These are phyloP conservation scores for Antitype chi DNA, from an alignment of 2,888 invertebrate genomes.

Conservation along the genomic window DNA sequence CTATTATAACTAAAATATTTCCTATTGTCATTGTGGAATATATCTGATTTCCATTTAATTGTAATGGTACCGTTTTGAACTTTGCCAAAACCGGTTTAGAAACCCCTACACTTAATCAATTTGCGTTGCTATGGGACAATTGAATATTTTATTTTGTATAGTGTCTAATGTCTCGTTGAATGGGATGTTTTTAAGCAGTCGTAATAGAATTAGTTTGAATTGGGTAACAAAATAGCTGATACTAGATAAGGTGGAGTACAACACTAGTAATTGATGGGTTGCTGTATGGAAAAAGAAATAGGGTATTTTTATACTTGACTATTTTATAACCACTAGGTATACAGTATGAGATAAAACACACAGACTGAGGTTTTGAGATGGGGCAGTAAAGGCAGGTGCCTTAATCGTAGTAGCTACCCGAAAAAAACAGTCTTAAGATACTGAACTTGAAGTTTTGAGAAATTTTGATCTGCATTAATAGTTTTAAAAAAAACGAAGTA, in stretches of 20 bases:
- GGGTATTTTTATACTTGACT: not conserved
- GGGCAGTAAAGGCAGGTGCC: no score
- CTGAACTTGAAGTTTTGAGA: no score
- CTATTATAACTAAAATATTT: constrained; percentile 46
- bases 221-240: constrained; percentile 28
- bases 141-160: constrained; percentile 54
- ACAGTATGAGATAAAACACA: not conserved
- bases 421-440: no score
- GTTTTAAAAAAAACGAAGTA: no score
- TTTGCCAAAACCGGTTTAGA: constrained; percentile 49
- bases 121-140: constrained; percentile 50
- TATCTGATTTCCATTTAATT: constrained; percentile 62
- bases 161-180: constrained; percentile 45
- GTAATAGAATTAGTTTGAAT: constrained; percentile 45
- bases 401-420: no score
- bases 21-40: constrained; percentile 46
- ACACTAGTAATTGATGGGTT: not conserved
- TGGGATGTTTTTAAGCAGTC: constrained; percentile 13
- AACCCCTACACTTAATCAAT: constrained; percentile 44
- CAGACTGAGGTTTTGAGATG: no score
- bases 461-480: no score
- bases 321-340: not conserved
- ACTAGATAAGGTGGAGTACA: constrained; percentile 12
- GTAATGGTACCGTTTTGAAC: constrained; percentile 32
- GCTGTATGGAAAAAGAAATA: not conserved